These are phyloP conservation scores for Diuraphis noxia DNA, from an alignment of 1,140 invertebrate genomes.

Conservation along the genomic window DNA sequence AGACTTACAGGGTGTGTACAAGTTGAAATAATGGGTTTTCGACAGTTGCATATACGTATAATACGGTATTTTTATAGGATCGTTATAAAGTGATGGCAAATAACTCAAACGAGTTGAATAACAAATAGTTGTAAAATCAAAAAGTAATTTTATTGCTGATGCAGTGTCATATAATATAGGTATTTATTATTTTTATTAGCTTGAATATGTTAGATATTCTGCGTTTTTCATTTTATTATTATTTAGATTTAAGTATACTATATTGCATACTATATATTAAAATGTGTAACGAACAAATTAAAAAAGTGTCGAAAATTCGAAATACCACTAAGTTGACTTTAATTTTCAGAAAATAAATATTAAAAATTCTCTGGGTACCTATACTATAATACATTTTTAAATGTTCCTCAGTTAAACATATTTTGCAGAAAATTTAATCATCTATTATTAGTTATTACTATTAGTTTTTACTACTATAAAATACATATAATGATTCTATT, in stretches of 20 bases:
- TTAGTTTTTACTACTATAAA: no score
- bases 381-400: no score
- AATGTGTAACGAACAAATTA: neutral
- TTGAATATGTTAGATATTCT: neutral
- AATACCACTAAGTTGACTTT: neutral
- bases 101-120: neutral
- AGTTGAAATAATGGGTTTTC: neutral
- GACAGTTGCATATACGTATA: no score
- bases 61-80: slow-evolving; percentile 2
- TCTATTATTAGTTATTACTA: no score
- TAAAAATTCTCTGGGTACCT: no score
- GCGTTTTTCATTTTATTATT: neutral
- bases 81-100: neutral
- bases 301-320: neutral
- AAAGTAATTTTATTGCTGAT: neutral
- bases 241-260: neutral
- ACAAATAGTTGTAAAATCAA: neutral
- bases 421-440: no score
- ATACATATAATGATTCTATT: no score
- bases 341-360: no score
- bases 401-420: no score
- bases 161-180: neutral
- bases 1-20: neutral
- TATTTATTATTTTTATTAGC: neutral
- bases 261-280: neutral